Percentiles rank a stretch among this genome's conserved stretches.
Evolutionary conservation across 2,113 vertebrate genomes (phyloP).

Genomic region (Semicossyphus pulcher): DNA sequence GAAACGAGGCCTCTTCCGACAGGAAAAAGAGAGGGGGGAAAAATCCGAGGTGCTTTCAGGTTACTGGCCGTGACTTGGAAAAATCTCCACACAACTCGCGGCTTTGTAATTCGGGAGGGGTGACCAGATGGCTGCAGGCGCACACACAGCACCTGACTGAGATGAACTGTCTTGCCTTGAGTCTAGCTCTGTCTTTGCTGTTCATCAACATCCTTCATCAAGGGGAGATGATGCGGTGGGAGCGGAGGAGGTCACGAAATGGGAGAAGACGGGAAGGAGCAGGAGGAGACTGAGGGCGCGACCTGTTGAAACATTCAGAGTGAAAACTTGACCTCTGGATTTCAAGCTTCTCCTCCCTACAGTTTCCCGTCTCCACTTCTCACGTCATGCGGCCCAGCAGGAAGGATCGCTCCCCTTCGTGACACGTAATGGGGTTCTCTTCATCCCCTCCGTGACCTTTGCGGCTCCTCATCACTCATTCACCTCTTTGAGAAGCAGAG

Average conservation of each 20-base stretch:
- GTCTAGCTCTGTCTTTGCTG: conserved; percentile 17
- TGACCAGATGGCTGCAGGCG: conserved; percentile 47
- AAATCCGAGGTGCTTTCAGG: conserved; percentile 61
- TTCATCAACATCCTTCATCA: conserved; percentile 62
- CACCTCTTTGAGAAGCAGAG: conserved; percentile 3
- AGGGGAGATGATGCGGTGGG: conserved; percentile 15
- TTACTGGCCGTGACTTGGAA: conserved; percentile 37
- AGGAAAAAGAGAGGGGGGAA: conserved; percentile 28
- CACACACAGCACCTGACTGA: conserved; percentile 29
- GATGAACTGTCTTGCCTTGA: conserved; percentile 46
- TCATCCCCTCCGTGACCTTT: conserved; percentile 27
- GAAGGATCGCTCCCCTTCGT: conserved; percentile 48
- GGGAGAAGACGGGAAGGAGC: conserved; percentile 5
- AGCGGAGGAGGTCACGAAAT: conserved; percentile 34
- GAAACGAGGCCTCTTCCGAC: conserved; percentile 52
- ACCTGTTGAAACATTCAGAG: conserved; percentile 57
- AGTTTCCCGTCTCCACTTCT: conserved; percentile 70
- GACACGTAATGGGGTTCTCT: conserved; percentile 48
- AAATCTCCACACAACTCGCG: conserved; percentile 37
- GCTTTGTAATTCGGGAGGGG: conserved; percentile 22
- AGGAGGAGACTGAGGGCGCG: neutral
- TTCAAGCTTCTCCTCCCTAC: conserved; percentile 59
- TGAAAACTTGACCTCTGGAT: conserved; percentile 62
- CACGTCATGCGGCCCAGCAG: conserved; percentile 67
- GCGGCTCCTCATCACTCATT: conserved; percentile 50